Conservation (phyloP, 2,113 vertebrate species). For the Lophura nycthemera region DNA sequence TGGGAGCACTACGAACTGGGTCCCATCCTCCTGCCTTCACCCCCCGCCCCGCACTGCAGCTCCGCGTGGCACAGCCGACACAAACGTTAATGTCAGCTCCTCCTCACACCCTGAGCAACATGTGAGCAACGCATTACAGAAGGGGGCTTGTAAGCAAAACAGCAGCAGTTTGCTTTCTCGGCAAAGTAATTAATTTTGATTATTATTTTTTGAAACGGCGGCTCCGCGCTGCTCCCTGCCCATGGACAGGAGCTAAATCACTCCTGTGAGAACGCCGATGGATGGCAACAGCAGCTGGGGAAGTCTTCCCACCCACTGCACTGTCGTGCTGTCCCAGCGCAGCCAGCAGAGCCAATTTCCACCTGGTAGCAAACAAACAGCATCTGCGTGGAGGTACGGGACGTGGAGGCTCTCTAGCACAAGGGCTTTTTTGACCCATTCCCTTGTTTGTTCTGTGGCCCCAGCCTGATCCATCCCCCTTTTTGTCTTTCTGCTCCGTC, state of each 20-base stretch:
- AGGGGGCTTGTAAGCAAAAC: neutral
- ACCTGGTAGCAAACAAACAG: constrained; percentile 31
- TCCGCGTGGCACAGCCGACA: rapidly evolving
- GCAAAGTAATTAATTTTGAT: neutral
- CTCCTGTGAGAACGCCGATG: constrained; percentile 56
- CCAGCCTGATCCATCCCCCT: neutral
- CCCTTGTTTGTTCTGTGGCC: constrained; percentile 34
- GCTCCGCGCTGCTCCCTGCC: neutral
- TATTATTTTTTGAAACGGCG: neutral
- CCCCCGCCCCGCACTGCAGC: neutral
- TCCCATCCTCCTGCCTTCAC: neutral
- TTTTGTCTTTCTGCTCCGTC: constrained; percentile 19
- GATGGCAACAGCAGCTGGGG: constrained; percentile 71
- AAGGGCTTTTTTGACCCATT: neutral
- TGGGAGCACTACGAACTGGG: neutral
- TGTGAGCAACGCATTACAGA: neutral
- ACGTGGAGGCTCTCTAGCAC: neutral
- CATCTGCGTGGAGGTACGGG: neutral
- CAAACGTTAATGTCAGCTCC: neutral
- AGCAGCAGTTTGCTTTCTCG: neutral
- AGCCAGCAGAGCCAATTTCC: constrained; percentile 23
- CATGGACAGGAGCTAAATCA: constrained; percentile 18
- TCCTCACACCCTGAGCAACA: neutral
- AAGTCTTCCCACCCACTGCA: constrained; percentile 44
- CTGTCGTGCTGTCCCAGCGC: neutral